phyloP scores from a whole-genome alignment of 2,888 invertebrate genomes.

The Podabrus alpinus region DNA sequence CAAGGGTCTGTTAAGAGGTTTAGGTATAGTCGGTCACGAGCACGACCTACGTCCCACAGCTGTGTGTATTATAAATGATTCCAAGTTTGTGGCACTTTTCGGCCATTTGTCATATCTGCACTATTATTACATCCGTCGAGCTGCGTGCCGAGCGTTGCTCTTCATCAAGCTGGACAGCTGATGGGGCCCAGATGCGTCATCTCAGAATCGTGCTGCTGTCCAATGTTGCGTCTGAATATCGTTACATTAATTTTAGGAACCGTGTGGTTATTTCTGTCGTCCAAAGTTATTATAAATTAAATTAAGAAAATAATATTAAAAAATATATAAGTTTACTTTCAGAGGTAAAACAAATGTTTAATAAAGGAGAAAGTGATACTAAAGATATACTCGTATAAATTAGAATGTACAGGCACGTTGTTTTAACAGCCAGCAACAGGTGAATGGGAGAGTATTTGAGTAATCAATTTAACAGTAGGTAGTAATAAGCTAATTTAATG shows the following conservation, averaged over 20 bases:
- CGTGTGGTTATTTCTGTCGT: background rate
- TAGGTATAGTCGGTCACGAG: conserved; percentile 44
- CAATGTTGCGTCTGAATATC: conserved; percentile 28
- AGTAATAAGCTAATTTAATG: background rate
- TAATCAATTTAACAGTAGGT: conserved; percentile 48
- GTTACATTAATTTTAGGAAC: conserved; percentile 28
- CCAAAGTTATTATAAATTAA: conserved; percentile 6
- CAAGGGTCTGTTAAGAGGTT: conserved; percentile 12
- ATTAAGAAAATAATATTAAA: background rate
- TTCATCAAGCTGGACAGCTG: conserved; percentile 47
- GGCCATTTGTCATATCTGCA: conserved; percentile 58
- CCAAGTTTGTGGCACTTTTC: conserved; percentile 56
- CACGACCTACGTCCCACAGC: conserved; percentile 51
- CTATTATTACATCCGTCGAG: conserved; percentile 54
- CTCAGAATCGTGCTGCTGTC: conserved; percentile 22
- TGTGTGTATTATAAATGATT: conserved; percentile 59
- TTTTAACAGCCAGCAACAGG: conserved; percentile 49
- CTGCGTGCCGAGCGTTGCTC: conserved; percentile 45
- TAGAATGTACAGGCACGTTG: conserved; percentile 42
- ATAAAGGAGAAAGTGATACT: conserved; percentile 7
- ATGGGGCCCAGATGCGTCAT: conserved; percentile 43
- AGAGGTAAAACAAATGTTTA: background rate
- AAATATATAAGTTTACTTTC: background rate
- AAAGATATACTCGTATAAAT: conserved; percentile 39
- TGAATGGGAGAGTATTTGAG: conserved; percentile 47